Conservation (phyloP, 2,888 invertebrate species). For the Polyploca ridens region DNA sequence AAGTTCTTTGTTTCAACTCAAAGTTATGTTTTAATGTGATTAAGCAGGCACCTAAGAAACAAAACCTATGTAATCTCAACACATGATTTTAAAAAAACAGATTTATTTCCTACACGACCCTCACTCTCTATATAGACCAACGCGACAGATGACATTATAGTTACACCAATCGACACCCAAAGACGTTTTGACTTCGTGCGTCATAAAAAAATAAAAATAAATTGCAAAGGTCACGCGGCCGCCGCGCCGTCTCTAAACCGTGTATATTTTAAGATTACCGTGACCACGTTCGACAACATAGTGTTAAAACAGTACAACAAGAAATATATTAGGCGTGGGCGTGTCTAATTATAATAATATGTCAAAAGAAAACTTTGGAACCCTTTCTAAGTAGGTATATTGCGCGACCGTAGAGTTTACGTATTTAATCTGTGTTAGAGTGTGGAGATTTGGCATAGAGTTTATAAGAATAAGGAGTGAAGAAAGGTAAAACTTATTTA, state of each 20-base stretch:
- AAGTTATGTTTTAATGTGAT: too few species aligned
- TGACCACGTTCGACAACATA: not conserved
- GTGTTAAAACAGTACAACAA: not conserved
- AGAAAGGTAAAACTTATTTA: too few species aligned
- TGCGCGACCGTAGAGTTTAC: too few species aligned
- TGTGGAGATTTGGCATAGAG: too few species aligned
- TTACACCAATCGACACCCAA: constrained; percentile 11
- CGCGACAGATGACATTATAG: constrained; percentile 10
- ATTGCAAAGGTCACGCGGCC: constrained; percentile 41
- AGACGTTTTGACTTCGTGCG: constrained; percentile 25
- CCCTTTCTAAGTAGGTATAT: too few species aligned
- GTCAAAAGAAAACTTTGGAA: too few species aligned
- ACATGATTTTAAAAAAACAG: not conserved
- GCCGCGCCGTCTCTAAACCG: constrained; percentile 46
- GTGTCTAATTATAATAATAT: not conserved
- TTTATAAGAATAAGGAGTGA: too few species aligned
- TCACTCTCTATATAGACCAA: constrained; percentile 1
- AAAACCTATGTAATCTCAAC: too few species aligned
- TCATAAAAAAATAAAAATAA: constrained; percentile 37
- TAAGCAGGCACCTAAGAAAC: too few species aligned
- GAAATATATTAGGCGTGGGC: not conserved
- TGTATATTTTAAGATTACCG: constrained; percentile 11
- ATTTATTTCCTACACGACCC: constrained; percentile 4
- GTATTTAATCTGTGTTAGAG: too few species aligned
- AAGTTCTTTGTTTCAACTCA: too few species aligned